Evolutionary conservation across 2,113 vertebrate genomes (phyloP), one percentile per base, ranked within the genome.

Genomic region (Lycocorax pyrrhopterus): DNA sequence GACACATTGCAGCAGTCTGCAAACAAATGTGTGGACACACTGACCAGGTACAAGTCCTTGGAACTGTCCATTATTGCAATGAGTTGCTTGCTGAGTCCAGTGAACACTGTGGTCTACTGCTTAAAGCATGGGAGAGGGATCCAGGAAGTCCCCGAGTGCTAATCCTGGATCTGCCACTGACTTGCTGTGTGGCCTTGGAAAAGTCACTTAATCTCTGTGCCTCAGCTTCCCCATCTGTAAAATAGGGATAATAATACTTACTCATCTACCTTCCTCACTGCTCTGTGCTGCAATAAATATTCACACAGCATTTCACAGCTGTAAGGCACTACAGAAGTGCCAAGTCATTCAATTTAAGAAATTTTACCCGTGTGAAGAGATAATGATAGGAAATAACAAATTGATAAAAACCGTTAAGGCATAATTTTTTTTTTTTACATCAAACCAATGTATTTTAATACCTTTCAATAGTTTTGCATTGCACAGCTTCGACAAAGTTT

Each of bases 151-250:
- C 85, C 82, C 30, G 0, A 90, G 75, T 0, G 44, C 95, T 97
- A 94, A 88, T 96, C 73, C 80, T 96, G 90, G 73, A 4, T 96
- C 92, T 95, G 93, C 80, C 75, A 94, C 96, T 96, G 85, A 93
- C 85, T 93, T 68, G 83, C 60, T 92, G 76, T 78, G 64, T 81
- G 91, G 94, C 91, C 94, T 89, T 96, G 94, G 66, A 37, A 97
- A 96, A 94, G 60, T 82, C 95, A 96, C 80, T 95, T 96, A 96
- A 93, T 62, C 66, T 96, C 96, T 94, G 90, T 95, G 92, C 83
- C 95, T 92, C 95, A 96, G 83, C 80, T 93, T 96, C 88, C 93
- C 89, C 93, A 94, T 96, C 93, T 95, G 96, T 84, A 94, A 96
- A 97, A 96, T 18, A 97, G 90, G 90, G 88, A 97, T 75, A 95